Base-by-base conservation (phyloP, 2,113 vertebrate genomes). In the Vicugna pacos region DNA sequence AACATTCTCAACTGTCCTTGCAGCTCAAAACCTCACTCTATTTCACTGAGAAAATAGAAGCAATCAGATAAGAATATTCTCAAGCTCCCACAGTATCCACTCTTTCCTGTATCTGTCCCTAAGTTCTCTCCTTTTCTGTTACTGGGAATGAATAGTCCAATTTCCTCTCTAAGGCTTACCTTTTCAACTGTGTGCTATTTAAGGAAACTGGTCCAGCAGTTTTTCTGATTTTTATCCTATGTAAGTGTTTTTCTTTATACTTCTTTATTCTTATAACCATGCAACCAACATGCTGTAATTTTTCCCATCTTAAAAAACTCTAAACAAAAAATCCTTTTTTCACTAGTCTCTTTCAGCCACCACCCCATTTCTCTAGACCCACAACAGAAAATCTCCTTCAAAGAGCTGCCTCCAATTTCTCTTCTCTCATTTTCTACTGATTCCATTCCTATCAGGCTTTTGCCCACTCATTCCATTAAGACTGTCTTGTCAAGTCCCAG, bases 21-120 rank as follows among this genome's bases (percentile, higher is more conserved):
- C 7, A 92, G 70, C 28, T 83, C 48, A 67, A 81, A 88, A 93
- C 30, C 67, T 65, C 90, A 26, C 22, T 91, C 38, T 81, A 73
- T 90, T 86, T 93, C 50, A 86, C 60, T 46, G 42, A 94, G 72
- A 85, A 95, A 75, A 88, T 4, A 82, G 35, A 94, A 88, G 58
- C 75, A 93, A 73, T 26, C 64, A 38, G 48, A 94, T 83, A 24
- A 93, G n/a, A 92, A 94, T 38, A 38, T 69, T 69, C 12, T 75
- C 16, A 56, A 88, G 26, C 30, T 64, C 38, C 83, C 42, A 93
- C 1, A 67, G 24, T 79, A 84, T 79, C 91, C 22, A 79, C 4
- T 82, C 48, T 73, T 91, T 80, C 14, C 64, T 62, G 0, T 35
- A 65, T 79, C 52, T 83, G 9, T 60, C 46, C 80, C 32, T 79